These are phyloP conservation scores for Gastrophysa polygoni DNA, from an alignment of 2,888 invertebrate species.

Conservation along the genomic window DNA sequence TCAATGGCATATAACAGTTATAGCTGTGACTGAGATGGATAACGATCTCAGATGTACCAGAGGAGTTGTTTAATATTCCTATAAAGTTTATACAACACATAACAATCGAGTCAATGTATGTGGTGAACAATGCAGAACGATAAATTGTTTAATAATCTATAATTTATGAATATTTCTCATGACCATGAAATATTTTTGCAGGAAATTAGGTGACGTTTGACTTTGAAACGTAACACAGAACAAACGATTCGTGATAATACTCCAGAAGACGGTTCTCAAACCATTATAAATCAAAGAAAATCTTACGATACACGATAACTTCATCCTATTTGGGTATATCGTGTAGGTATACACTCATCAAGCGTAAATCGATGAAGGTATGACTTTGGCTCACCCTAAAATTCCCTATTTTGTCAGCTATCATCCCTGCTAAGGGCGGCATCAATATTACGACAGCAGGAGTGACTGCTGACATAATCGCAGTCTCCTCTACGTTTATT, in stretches of 20 bases:
- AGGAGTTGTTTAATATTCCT: slow-evolving; percentile 9
- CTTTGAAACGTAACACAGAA: too few species aligned
- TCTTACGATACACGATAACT: too few species aligned
- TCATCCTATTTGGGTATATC: too few species aligned
- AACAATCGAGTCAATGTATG: slow-evolving; percentile 10
- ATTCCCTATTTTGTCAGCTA: slow-evolving; percentile 81
- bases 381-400: slow-evolving; percentile 66
- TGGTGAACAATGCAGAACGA: slow-evolving; percentile 4
- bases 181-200: slow-evolving; percentile 18
- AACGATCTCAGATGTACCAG: too few species aligned
- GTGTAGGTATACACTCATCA: too few species aligned
- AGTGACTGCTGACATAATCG: slow-evolving; percentile 79
- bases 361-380: too few species aligned
- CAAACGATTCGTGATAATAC: too few species aligned
- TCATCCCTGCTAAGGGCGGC: slow-evolving; percentile 77
- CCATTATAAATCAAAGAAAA: too few species aligned
- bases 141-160: slow-evolving; percentile 16
- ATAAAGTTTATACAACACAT: slow-evolving; percentile 14
- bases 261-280: too few species aligned
- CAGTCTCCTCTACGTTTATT: slow-evolving; percentile 79
- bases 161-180: slow-evolving; percentile 23
- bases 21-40: too few species aligned
- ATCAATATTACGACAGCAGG: slow-evolving; percentile 78
- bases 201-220: not conserved
- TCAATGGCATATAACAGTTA: not conserved